A percentile compares a stretch with the other conserved stretches of the same genome.
These are phyloP conservation scores for Suricata suricatta DNA, from an alignment of 2,113 vertebrate genomes.

Conservation along the genomic window DNA sequence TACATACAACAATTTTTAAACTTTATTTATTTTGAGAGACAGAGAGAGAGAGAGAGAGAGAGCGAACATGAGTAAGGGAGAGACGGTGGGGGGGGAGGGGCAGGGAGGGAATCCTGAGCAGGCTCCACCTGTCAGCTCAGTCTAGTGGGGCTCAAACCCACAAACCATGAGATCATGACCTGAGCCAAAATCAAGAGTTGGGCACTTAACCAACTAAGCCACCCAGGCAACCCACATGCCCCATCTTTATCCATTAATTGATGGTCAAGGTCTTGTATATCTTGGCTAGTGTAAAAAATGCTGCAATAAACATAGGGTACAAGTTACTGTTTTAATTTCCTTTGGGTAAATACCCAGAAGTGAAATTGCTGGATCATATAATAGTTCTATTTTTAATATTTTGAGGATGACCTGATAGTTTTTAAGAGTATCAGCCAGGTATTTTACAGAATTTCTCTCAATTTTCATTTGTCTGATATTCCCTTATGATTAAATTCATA, in stretches of 20 bases:
- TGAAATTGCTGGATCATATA: not conserved
- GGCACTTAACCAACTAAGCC: too few species aligned
- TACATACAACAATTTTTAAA: not conserved
- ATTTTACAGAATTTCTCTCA: not conserved
- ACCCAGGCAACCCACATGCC: not conserved
- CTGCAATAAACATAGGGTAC: not conserved
- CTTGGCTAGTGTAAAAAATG: not conserved
- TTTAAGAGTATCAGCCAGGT: not conserved
- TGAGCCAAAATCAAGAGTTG: too few species aligned
- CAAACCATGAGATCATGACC: too few species aligned
- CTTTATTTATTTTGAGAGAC: too few species aligned
- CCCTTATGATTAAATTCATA: not conserved
- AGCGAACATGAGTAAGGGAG: too few species aligned
- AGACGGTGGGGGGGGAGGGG: too few species aligned
- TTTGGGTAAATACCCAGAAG: not conserved
- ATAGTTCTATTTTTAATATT: not conserved
- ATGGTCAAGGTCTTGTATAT: not conserved
- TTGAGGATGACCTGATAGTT: not conserved
- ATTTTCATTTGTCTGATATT: not conserved
- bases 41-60: too few species aligned
- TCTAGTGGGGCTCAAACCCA: too few species aligned
- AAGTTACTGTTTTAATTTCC: not conserved
- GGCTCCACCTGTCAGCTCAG: too few species aligned
- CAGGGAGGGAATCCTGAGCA: too few species aligned
- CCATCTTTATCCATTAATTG: not conserved